Base-by-base conservation (phyloP, 2,113 vertebrate genomes). In the Melanerpes formicivorus region DNA sequence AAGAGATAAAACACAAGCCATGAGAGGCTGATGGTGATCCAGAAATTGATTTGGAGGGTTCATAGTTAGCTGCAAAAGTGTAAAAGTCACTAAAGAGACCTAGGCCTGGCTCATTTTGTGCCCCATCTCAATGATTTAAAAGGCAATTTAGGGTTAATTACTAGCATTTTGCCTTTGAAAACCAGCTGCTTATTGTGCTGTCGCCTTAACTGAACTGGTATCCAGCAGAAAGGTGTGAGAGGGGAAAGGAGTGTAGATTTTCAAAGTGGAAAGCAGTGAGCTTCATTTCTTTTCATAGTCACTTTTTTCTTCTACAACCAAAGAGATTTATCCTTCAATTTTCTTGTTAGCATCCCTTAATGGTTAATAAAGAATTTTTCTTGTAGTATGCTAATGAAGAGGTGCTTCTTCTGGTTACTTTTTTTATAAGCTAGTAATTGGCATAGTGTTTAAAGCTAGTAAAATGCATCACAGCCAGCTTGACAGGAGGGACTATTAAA, bases 371-470 rank as follows among this genome's bases (percentile, higher is more conserved):
- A 87, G 64, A 94, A 81, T 90, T 66, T 72, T 76, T 83, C 79
- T 84, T 94, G 79, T 86, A 44, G 30, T 87, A 69, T 95, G 84
- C 82, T 97, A 96, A 94, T 96, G 87, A 92, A 92, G 76, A 77
- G 30, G 37, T 88, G 40, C 87, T 76, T 19, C 32, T 87, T 70
- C 71, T 56, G 8, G 12, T 72, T 92, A 40, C 29, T 34, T 55
- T 59, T 88, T 87, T 96, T 80, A 83, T 95, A 94, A 96, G 93
- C 80, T 95, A 92, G 91, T 96, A 93, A 93, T 96, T 93, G 87
- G 67, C 88, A 89, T 83, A 64, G 63, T 73, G 29, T 80, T 95
- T 94, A 80, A 95, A 97, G 96, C 83, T 27, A 87, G 92, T 93
- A 84, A 93, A 96, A 95, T 86, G 67, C 88, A 71, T 80, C 71